phyloP scores from a whole-genome alignment of 2,113 vertebrate species.

The Abramis brama region DNA sequence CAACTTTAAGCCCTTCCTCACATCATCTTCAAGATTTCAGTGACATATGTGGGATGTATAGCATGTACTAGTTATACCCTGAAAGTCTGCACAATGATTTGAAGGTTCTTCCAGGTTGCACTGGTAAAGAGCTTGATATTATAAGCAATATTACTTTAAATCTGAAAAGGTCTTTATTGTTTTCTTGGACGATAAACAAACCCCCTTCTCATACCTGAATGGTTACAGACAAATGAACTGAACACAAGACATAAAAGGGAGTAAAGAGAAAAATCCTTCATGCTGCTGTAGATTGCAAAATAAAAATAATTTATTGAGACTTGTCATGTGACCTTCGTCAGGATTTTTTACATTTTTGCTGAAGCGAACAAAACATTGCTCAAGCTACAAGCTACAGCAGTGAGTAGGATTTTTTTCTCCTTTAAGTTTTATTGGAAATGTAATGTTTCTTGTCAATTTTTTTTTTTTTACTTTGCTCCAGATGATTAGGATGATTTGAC shows the following conservation, averaged over 20 bases:
- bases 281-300: not conserved
- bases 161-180: constrained; percentile 6
- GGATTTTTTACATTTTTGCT: not conserved
- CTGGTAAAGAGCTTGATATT: not conserved
- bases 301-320: not conserved
- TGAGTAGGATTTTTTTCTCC: not conserved
- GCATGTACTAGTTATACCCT: not conserved
- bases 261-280: not conserved
- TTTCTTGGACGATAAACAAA: constrained; percentile 4
- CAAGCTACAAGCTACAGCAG: not conserved
- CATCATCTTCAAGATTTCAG: constrained; percentile 16
- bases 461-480: too few species aligned
- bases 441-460: not conserved
- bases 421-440: not conserved
- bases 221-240: not conserved
- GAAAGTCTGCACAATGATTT: not conserved
- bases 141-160: constrained; percentile 26
- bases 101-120: not conserved
- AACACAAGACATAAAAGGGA: not conserved
- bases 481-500: not conserved
- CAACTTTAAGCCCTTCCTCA: not conserved
- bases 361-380: not conserved
- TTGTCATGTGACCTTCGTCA: not conserved
- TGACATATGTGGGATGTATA: not conserved
- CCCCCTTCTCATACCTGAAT: not conserved